These are phyloP conservation scores for Mactromeris polynyma DNA, from an alignment of 2,888 invertebrate species.

Conservation along the genomic window DNA sequence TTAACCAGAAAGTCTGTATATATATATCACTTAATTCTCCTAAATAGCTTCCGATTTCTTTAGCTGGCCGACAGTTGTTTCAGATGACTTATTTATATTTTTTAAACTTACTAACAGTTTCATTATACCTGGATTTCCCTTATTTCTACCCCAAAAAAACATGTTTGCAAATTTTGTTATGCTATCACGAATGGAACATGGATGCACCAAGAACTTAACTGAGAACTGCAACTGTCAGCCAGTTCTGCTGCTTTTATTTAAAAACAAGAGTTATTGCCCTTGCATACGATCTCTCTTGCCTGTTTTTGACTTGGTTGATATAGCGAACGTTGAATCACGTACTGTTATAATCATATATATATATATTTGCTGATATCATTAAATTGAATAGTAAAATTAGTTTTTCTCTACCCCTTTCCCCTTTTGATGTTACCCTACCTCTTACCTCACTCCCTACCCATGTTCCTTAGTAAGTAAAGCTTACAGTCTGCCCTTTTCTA, in stretches of 20 bases:
- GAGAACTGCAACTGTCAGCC: not conserved
- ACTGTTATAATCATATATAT: not conserved
- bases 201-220: not conserved
- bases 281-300: slow-evolving; percentile 1
- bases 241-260: not conserved
- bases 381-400: not conserved
- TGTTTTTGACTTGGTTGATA: slow-evolving; percentile 4
- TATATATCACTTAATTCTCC: not conserved
- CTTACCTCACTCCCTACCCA: not conserved
- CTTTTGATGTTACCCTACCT: not conserved
- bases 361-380: not conserved
- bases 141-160: not conserved
- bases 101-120: not conserved
- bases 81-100: not conserved
- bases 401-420: not conserved
- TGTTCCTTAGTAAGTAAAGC: not conserved
- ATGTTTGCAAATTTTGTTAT: not conserved
- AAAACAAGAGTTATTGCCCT: not conserved
- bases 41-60: not conserved
- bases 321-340: not conserved
- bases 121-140: not conserved
- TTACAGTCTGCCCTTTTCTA: slow-evolving; percentile 4
- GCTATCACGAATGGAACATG: not conserved
- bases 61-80: not conserved
- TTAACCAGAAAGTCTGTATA: not conserved